These are phyloP conservation scores for Poecilia gillii DNA, from an alignment of 2,797 vertebrate genomes.

Conservation along the genomic window DNA sequence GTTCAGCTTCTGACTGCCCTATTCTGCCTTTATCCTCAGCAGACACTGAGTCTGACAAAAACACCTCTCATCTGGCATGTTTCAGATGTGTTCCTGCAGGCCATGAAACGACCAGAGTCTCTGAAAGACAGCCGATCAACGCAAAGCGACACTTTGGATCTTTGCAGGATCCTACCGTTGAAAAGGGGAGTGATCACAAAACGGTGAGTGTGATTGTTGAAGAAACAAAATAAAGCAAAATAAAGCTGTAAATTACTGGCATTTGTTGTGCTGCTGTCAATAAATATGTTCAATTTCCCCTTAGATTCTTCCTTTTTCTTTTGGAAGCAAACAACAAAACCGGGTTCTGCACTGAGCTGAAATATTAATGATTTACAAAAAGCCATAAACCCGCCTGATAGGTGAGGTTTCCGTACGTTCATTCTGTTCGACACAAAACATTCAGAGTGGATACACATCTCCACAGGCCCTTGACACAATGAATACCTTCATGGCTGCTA, in stretches of 20 bases:
- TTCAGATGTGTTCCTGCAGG: conserved; percentile 36
- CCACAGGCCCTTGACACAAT: conserved; percentile 46
- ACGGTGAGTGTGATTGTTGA: neutral
- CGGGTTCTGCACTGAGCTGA: neutral
- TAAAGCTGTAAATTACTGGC: conserved; percentile 2
- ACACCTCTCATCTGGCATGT: conserved; percentile 33
- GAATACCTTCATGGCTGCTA: conserved; percentile 71
- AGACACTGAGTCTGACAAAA: conserved; percentile 33
- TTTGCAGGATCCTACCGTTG: conserved; percentile 22
- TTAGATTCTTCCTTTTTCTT: conserved; percentile 21
- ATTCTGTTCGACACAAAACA: conserved; percentile 14
- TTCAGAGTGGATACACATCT: conserved; percentile 22
- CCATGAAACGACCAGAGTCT: conserved; percentile 18
- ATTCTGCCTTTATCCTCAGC: conserved; percentile 4
- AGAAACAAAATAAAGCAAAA: conserved; percentile 5
- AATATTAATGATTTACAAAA: conserved; percentile 1
- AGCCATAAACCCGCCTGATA: conserved; percentile 14
- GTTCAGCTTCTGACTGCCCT: neutral
- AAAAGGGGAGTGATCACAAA: conserved; percentile 10
- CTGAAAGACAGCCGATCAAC: conserved; percentile 43
- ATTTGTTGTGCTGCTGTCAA: neutral
- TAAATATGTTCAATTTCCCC: conserved; percentile 15
- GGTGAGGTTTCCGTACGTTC: neutral
- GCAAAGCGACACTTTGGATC: conserved; percentile 21
- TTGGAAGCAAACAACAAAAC: neutral